These are phyloP conservation scores for Actinia tenebrosa DNA, from an alignment of 64 coral and sea anemone genomes.

Conservation along the genomic window DNA sequence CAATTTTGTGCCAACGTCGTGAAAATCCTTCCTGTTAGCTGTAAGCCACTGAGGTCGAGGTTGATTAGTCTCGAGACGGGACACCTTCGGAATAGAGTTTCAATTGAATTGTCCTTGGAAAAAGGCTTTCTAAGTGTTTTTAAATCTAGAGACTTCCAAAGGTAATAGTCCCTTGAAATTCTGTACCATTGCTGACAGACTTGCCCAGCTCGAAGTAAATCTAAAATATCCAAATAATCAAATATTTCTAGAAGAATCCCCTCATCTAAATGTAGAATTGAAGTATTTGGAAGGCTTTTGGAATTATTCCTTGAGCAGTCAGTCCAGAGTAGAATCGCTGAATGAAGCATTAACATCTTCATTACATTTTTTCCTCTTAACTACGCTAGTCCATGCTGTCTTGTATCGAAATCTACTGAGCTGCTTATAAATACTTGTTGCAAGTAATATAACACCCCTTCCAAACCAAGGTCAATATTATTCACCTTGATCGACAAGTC, in stretches of 20 bases:
- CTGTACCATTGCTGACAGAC: conserved; percentile 58
- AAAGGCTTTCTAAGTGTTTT: neutral
- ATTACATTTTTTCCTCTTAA: neutral
- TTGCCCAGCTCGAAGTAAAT: conserved; percentile 38
- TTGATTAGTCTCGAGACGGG: neutral
- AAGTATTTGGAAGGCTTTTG: neutral
- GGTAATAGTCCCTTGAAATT: conserved; percentile 35
- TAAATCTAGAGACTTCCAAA: conserved; percentile 65
- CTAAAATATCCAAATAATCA: neutral
- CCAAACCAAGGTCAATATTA: neutral
- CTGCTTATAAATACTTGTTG: neutral
- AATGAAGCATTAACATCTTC: neutral
- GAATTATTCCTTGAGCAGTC: neutral
- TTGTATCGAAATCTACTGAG: neutral
- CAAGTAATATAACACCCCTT: neutral
- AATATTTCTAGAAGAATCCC: neutral
- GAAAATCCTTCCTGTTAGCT: conserved; percentile 27
- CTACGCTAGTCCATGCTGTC: neutral
- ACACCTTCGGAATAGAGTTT: neutral
- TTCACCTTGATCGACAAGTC: neutral
- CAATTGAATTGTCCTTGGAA: neutral
- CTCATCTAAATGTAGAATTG: neutral
- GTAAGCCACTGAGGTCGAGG: conserved; percentile 65
- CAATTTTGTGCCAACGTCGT: conserved; percentile 41
- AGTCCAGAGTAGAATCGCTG: neutral